phyloP scores from a whole-genome alignment of 2,797 vertebrate species.

The Schizopygopsis pylzovi region DNA sequence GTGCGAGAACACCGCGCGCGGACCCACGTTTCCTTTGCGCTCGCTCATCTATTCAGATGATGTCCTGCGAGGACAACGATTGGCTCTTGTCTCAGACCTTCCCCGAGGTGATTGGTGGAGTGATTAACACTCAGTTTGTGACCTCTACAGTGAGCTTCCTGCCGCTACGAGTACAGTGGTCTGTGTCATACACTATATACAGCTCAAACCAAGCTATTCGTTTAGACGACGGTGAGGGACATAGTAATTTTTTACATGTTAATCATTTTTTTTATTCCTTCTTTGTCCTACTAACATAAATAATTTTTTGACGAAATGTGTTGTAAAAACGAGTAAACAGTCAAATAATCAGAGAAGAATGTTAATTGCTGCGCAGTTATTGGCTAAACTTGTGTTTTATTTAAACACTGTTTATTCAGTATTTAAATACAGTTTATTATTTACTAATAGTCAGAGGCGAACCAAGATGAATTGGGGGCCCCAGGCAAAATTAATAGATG shows the following conservation, averaged over 20 bases:
- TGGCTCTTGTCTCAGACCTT: conserved; percentile 89
- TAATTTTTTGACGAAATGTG: too few species aligned
- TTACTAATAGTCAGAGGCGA: too few species aligned
- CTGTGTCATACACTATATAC: background rate
- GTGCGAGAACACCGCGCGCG: conserved; percentile 59
- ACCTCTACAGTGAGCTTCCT: conserved; percentile 79
- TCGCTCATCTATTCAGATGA: conserved; percentile 86
- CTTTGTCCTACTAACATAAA: too few species aligned
- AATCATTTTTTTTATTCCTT: background rate
- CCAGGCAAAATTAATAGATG: too few species aligned
- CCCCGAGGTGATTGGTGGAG: conserved; percentile 78
- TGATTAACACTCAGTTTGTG: conserved; percentile 81
- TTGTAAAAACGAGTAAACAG: background rate
- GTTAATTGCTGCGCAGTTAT: conserved; percentile 11
- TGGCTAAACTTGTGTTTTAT: background rate
- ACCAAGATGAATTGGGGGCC: too few species aligned
- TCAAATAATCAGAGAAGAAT: background rate
- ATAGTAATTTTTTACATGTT: background rate
- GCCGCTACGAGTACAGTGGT: conserved; percentile 62
- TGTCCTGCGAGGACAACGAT: conserved; percentile 78
- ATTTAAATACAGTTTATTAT: too few species aligned
- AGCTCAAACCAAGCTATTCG: background rate
- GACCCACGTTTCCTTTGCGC: conserved; percentile 78
- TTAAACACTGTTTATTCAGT: too few species aligned
- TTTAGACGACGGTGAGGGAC: conserved; percentile 65